Evolutionary conservation across 2,797 vertebrate species (phyloP).

Genomic region (Australoheros facetus): DNA sequence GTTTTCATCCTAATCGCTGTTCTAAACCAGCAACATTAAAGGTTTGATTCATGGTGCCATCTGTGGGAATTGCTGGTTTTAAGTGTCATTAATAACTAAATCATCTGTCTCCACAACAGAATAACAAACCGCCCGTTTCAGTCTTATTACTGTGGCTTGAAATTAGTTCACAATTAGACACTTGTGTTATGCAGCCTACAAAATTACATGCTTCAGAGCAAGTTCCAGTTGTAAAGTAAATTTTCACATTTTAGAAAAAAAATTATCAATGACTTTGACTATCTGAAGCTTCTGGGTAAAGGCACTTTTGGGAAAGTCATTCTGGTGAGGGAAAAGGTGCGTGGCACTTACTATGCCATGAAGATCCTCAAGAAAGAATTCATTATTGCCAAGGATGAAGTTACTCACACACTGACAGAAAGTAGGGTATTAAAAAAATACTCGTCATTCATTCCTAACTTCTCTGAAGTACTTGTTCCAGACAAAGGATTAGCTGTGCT

Average conservation of each 20-base stretch:
- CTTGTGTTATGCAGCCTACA: background rate
- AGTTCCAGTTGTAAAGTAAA: background rate
- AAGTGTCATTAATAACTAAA: background rate
- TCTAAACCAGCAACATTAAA: background rate
- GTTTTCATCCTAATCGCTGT: background rate
- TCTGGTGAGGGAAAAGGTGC: slow-evolving; percentile 96
- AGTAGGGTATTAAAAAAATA: slow-evolving; percentile 96
- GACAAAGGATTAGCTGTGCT: slow-evolving; percentile 97
- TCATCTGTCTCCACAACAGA: background rate
- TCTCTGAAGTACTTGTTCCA: slow-evolving; percentile 99
- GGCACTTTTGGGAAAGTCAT: slow-evolving; percentile 99
- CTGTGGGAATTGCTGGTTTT: background rate
- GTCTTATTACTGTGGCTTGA: slow-evolving; percentile 3
- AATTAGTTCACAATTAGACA: slow-evolving; percentile 1
- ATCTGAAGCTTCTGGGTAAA: slow-evolving; percentile 98
- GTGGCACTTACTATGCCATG: slow-evolving; percentile 98
- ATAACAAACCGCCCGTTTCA: background rate
- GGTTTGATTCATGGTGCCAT: background rate
- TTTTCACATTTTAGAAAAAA: background rate
- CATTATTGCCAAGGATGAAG: slow-evolving; percentile 99
- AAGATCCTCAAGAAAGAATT: slow-evolving; percentile 99
- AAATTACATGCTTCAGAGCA: background rate
- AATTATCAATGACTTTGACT: slow-evolving; percentile 97
- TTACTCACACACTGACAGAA: slow-evolving; percentile 97
- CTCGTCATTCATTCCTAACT: slow-evolving; percentile 97